A percentile compares a stretch with the other conserved stretches of the same genome.
phyloP scores from a whole-genome alignment of 2,797 vertebrate genomes.

The Telmatherina bonti region DNA sequence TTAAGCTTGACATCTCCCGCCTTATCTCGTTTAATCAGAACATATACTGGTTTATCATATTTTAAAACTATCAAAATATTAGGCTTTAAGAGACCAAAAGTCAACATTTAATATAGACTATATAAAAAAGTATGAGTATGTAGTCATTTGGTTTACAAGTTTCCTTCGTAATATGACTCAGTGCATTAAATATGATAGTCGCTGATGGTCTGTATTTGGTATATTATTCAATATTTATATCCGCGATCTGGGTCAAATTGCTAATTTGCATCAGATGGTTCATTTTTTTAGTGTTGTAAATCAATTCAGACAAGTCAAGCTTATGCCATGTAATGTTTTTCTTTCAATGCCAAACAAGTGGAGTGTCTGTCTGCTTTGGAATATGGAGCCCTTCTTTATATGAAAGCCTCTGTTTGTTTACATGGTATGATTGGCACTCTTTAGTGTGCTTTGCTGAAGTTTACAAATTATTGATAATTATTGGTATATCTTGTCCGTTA shows the following conservation, averaged over 20 bases:
- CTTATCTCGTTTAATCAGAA: too few relatives aligned
- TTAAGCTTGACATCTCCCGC: too few relatives aligned
- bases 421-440: neutral
- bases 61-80: neutral
- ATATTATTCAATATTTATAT: neutral
- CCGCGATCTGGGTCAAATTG: neutral
- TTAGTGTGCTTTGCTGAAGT: neutral
- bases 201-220: neutral
- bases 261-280: neutral
- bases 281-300: neutral
- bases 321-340: neutral
- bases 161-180: neutral
- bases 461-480: too few relatives aligned
- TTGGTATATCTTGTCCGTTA: too few relatives aligned
- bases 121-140: too few relatives aligned
- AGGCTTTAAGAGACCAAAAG: neutral
- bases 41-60: too few relatives aligned
- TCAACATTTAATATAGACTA: neutral
- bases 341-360: neutral
- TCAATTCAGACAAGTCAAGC: too few relatives aligned
- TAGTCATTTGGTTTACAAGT: neutral
- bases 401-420: neutral
- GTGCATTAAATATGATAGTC: too few relatives aligned
- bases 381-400: neutral
- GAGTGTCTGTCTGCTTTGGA: neutral